Conservation (phyloP, 37 sponge, comb jelly and placozoan species). For the Beroe forskalii region DNA sequence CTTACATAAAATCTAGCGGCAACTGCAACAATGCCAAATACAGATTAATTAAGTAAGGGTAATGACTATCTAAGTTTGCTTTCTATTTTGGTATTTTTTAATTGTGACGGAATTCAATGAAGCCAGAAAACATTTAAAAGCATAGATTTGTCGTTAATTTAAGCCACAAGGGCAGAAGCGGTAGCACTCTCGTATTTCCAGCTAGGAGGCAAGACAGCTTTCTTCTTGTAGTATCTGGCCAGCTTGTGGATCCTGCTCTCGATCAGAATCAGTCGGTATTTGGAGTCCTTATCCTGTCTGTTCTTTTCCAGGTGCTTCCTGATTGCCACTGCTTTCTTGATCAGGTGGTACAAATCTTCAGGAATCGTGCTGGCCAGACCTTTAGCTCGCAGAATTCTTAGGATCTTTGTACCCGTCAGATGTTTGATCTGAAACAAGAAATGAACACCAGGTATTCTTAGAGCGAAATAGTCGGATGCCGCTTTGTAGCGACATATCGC, state of each 20-base stretch:
- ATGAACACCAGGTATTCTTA: no score
- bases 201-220: conserved; percentile 85
- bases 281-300: conserved; percentile 91
- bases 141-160: no score
- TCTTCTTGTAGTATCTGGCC: conserved; percentile 92
- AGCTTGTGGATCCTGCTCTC: conserved; percentile 90
- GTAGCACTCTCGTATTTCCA: conserved; percentile 97
- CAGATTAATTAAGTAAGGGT: no score
- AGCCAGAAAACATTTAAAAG: no score
- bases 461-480: no score
- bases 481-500: no score
- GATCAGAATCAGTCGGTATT: conserved; percentile 91
- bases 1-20: no score
- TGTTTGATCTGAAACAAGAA: conserved; percentile 71
- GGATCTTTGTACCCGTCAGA: conserved; percentile 93
- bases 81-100: no score
- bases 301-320: conserved; percentile 94
- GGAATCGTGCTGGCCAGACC: conserved; percentile 86
- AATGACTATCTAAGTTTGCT: no score
- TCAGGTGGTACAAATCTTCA: conserved; percentile 92
- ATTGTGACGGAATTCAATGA: no score
- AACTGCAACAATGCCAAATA: no score
- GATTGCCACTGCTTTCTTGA: conserved; percentile 95
- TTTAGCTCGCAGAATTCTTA: conserved; percentile 89
- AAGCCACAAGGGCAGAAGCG: conserved; percentile 95